Base-by-base conservation (phyloP, 2,113 vertebrate genomes). In the Dolichallabes microphthalmus region DNA sequence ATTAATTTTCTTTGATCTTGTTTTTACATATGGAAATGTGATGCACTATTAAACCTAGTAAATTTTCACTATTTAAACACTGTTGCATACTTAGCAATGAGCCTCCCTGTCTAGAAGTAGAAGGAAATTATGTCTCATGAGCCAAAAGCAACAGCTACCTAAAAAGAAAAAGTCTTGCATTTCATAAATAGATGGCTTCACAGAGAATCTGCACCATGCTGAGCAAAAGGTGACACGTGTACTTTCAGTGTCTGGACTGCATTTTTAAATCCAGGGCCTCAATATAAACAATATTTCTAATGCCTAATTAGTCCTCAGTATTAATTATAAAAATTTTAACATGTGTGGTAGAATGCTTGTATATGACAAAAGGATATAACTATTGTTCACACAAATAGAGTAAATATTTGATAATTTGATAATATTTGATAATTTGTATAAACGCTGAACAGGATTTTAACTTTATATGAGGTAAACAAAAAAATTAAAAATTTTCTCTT, bases 131-230 rank as follows among this genome's bases (percentile, higher is more conserved):
- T 88, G 57, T 58, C 52, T 76, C 78, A 9, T 80, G 88, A 88
- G 91, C 91, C 93, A 94, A 93, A 93, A 90, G 89, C 92, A 93
- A 93, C 91, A 92, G 90, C 85, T 83, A 86, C 19, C 71, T 79
- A 76, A 82, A 85, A 88, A 76, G 78, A 90, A 90, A 61, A 81
- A 86, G 88, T 85, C 35, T 80, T 89, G 88, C 87, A 87, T 85
- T 87, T 89, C 80, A 86, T 19, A 66, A 84, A 84, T 85, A 87
- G 82, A 0, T 74, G 84, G 7, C 25, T n/a, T 2, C 2, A 76
- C 50, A 30, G 15, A 1, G 2, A 76, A 76, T 55, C 52, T 76
- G n/a, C 63, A 88, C 76, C 87, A 75, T 84, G 83, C 66, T 88
- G 80, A 22, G 30, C 69, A 87, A 58, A 45, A 86, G 27, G 45